phyloP scores from a whole-genome alignment of 2,797 vertebrate species.

The Limosa lapponica region DNA sequence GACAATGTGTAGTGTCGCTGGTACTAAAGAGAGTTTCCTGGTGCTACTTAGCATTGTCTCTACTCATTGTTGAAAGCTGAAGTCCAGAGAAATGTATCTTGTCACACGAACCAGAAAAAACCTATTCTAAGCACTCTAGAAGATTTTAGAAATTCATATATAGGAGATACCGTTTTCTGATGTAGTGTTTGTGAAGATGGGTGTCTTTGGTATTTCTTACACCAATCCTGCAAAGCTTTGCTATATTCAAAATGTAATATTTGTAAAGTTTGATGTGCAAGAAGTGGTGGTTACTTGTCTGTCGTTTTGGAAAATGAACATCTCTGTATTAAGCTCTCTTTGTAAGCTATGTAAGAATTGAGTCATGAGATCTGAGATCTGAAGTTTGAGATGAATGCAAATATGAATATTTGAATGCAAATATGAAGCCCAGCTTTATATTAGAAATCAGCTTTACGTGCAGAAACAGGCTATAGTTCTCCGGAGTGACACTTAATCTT shows the following conservation, averaged over 20 bases:
- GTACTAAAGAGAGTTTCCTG: neutral
- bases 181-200: neutral
- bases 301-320: neutral
- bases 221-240: neutral
- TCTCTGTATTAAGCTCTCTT: neutral
- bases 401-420: neutral
- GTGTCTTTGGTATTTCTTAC: rapidly evolving
- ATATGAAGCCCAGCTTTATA: neutral
- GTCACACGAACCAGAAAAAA: neutral
- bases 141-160: neutral
- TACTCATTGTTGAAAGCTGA: neutral
- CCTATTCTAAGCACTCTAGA: neutral
- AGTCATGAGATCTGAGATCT: neutral
- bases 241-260: neutral
- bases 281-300: neutral
- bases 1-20: neutral
- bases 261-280: neutral
- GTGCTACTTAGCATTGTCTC: neutral
- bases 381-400: neutral
- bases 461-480: neutral
- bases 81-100: neutral
- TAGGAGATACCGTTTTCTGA: neutral
- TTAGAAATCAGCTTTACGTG: neutral
- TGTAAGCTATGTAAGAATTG: neutral
- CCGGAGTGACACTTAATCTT: neutral